Evolutionary conservation across 2,113 vertebrate genomes (phyloP).

Genomic region (Girardinichthys multiradiatus): DNA sequence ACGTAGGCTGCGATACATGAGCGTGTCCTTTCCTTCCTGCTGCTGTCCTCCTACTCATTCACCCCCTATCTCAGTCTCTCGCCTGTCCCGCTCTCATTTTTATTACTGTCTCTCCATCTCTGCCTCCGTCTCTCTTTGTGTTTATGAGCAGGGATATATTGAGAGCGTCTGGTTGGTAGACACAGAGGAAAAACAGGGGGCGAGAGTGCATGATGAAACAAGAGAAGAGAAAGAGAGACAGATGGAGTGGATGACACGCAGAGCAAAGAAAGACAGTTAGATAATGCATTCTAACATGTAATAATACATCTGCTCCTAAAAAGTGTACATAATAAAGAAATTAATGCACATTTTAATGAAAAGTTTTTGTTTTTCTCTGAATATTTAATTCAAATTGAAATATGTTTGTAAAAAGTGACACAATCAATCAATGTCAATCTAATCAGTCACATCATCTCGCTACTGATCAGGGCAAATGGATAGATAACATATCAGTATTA

Average conservation of each 20-base stretch:
- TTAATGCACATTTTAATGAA: neutral
- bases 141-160: slow-evolving; percentile 93
- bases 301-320: neutral
- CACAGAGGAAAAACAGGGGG: slow-evolving; percentile 73
- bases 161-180: slow-evolving; percentile 90
- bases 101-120: slow-evolving; percentile 66
- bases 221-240: slow-evolving; percentile 46
- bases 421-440: too few species aligned
- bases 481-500: neutral
- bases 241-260: slow-evolving; percentile 11
- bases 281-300: slow-evolving; percentile 4
- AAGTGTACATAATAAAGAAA: neutral
- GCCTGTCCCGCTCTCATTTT: slow-evolving; percentile 70
- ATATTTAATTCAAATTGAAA: too few species aligned
- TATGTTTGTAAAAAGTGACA: too few species aligned
- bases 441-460: neutral
- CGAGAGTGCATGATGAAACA: slow-evolving; percentile 65
- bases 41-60: slow-evolving; percentile 68
- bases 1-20: slow-evolving; percentile 49
- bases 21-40: slow-evolving; percentile 47
- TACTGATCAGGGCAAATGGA: neutral
- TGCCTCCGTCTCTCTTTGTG: slow-evolving; percentile 61
- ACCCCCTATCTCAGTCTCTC: slow-evolving; percentile 68
- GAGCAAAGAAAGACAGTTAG: slow-evolving; percentile 21
- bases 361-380: neutral